These are phyloP conservation scores for Sebastes iracundus DNA, from an alignment of 2,797 vertebrate genomes.

Conservation along the genomic window DNA sequence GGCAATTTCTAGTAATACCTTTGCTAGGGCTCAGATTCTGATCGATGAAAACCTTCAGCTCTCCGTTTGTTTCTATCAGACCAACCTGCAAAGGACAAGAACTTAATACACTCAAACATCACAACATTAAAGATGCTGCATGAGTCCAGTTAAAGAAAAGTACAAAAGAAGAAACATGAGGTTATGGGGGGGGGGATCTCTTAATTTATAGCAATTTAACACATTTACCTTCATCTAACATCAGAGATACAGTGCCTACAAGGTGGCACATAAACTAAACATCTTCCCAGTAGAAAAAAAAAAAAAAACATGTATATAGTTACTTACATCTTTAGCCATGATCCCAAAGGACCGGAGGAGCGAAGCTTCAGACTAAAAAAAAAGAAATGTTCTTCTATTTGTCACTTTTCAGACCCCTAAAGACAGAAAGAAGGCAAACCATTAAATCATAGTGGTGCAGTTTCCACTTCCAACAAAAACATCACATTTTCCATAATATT, in stretches of 20 bases:
- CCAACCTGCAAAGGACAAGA: conserved; percentile 85
- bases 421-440: conserved; percentile 32
- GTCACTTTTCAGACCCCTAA: conserved; percentile 66
- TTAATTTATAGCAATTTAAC: not conserved
- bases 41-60: conserved; percentile 99
- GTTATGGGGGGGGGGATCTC: not conserved
- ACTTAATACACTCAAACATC: not conserved
- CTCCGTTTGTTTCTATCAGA: conserved; percentile 99
- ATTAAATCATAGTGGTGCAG: not conserved
- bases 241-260: not conserved
- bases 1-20: conserved; percentile 79
- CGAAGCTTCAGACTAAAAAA: conserved; percentile 71
- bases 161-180: not conserved
- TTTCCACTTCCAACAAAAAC: not conserved
- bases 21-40: conserved; percentile 99
- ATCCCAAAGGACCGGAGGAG: conserved; percentile 81
- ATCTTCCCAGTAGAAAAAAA: not conserved
- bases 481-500: not conserved
- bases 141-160: not conserved
- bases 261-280: not conserved
- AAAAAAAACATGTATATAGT: not conserved
- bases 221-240: not conserved
- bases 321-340: conserved; percentile 89
- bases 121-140: not conserved
- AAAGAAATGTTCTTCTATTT: conserved; percentile 58